phyloP scores from a whole-genome alignment of 2,797 vertebrate species.

The Hydrolagus colliei region DNA sequence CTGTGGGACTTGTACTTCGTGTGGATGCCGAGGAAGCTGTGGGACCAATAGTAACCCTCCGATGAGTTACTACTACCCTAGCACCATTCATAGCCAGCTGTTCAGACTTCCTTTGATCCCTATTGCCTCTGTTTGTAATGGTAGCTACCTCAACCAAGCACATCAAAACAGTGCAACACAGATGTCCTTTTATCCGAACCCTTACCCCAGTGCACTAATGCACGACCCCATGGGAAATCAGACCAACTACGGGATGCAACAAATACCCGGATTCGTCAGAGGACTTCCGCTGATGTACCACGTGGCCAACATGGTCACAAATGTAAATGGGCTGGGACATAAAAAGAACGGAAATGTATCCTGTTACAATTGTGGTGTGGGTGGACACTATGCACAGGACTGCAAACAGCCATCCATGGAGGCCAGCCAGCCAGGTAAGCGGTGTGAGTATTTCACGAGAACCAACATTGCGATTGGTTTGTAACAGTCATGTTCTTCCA shows the following conservation, averaged over 20 bases:
- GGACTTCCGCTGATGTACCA: slow-evolving; percentile 73
- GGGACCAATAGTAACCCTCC: slow-evolving; percentile 61
- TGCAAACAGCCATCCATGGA: slow-evolving; percentile 87
- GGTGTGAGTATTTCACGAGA: background rate
- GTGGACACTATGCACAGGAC: slow-evolving; percentile 84
- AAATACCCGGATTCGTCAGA: slow-evolving; percentile 75
- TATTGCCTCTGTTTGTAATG: slow-evolving; percentile 76
- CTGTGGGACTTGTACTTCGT: slow-evolving; percentile 64
- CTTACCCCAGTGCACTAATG: slow-evolving; percentile 66
- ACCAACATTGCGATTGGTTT: background rate
- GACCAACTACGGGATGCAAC: slow-evolving; percentile 78
- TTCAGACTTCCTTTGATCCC: slow-evolving; percentile 77
- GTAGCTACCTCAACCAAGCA: slow-evolving; percentile 79
- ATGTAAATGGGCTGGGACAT: slow-evolving; percentile 58
- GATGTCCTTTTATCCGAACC: slow-evolving; percentile 70
- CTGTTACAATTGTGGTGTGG: slow-evolving; percentile 86
- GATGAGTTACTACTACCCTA: slow-evolving; percentile 71
- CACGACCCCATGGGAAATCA: slow-evolving; percentile 81
- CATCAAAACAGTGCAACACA: slow-evolving; percentile 77
- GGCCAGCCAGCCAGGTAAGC: slow-evolving; percentile 81
- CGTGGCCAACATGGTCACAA: slow-evolving; percentile 67
- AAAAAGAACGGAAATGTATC: slow-evolving; percentile 86
- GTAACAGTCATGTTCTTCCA: too few species aligned
- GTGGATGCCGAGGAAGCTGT: slow-evolving; percentile 67
- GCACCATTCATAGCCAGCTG: slow-evolving; percentile 70